phyloP scores from a whole-genome alignment of 1,140 invertebrate genomes.

The honey bee (Apis mellifera) region DNA sequence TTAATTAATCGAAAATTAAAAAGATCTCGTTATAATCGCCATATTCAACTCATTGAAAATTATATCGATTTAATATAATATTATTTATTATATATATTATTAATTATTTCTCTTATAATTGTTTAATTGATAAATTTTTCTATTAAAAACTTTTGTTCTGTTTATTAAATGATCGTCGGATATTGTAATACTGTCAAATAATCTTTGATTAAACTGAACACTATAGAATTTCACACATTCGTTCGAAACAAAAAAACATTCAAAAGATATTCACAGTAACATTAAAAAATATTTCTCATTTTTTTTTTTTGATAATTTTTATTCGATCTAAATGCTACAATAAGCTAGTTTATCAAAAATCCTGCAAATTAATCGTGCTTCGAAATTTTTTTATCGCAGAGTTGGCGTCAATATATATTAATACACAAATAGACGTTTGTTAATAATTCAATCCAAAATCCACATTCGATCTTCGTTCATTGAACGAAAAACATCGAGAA shows the following conservation, averaged over 20 bases:
- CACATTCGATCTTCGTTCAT: neutral
- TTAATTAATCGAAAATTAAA: neutral
- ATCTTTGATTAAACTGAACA: conserved; percentile 7
- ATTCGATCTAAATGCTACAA: conserved; percentile 7
- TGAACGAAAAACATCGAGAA: conserved; percentile 3
- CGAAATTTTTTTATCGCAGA: neutral
- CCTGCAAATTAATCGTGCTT: neutral
- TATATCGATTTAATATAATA: neutral
- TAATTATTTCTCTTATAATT: neutral
- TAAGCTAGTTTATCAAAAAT: conserved; percentile 1
- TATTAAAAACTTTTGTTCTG: neutral
- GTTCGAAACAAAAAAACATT: conserved; percentile 15
- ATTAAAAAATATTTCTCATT: conserved; percentile 36
- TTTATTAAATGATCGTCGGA: neutral
- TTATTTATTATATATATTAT: too few relatives aligned
- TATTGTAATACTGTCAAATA: neutral
- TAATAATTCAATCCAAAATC: neutral
- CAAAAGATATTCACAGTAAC: conserved; percentile 6
- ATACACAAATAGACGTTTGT: too few relatives aligned
- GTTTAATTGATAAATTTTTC: neutral
- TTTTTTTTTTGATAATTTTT: neutral
- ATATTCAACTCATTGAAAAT: neutral
- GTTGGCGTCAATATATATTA: neutral
- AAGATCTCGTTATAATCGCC: neutral
- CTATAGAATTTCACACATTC: neutral